phyloP scores from a whole-genome alignment of 2,113 vertebrate species.

The Junco hyemalis region DNA sequence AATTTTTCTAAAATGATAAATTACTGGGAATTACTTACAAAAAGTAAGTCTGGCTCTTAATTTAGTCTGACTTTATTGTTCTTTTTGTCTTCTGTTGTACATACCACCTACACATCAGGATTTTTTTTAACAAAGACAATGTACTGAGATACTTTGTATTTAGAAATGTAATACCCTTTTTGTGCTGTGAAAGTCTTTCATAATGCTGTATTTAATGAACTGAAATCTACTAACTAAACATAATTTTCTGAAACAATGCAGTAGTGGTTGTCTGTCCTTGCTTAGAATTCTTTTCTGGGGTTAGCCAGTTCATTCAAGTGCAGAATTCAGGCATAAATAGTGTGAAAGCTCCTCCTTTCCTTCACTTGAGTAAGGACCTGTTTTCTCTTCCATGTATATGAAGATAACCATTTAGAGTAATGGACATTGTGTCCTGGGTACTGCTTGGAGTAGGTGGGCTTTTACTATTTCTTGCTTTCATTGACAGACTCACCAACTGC shows the following conservation, averaged over 20 bases:
- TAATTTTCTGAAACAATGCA: neutral
- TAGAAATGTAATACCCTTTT: neutral
- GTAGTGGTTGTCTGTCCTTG: neutral
- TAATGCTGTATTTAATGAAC: neutral
- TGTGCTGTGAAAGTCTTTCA: neutral
- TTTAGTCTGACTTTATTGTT: neutral
- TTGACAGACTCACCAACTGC: neutral
- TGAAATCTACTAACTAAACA: neutral
- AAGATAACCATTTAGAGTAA: neutral
- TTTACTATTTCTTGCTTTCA: neutral
- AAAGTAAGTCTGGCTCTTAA: neutral
- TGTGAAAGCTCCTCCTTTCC: neutral
- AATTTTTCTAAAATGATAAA: neutral
- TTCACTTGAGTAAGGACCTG: neutral
- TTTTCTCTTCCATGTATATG: neutral
- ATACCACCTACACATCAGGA: neutral
- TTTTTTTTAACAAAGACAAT: neutral
- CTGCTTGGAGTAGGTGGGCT: neutral
- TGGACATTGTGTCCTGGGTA: neutral
- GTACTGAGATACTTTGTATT: neutral
- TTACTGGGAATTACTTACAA: neutral
- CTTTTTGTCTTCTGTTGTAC: neutral
- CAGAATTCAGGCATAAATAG: neutral
- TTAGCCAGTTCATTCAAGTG: neutral
- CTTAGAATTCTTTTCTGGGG: neutral